Evolutionary conservation across 2,797 vertebrate species (phyloP).

Genomic region (Bovichtus diacanthus): DNA sequence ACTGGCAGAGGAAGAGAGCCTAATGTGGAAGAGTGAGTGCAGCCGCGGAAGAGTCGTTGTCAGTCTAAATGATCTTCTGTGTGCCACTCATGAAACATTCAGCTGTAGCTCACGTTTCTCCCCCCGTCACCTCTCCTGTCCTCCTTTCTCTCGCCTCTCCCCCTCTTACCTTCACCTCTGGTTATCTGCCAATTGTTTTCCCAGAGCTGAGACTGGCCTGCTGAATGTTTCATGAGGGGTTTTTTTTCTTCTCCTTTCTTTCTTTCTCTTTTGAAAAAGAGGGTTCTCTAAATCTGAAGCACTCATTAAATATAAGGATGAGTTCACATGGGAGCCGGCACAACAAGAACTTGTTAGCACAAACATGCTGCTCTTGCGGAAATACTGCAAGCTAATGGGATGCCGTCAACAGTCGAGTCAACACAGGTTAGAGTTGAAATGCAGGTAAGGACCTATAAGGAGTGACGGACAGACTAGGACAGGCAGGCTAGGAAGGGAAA

Average conservation of each 20-base stretch:
- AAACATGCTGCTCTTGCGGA: slow-evolving; percentile 52
- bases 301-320: slow-evolving; percentile 73
- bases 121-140: slow-evolving; percentile 61
- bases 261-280: slow-evolving; percentile 19
- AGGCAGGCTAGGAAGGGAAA: background rate
- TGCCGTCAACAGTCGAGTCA: slow-evolving; percentile 14
- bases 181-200: slow-evolving; percentile 77
- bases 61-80: slow-evolving; percentile 80
- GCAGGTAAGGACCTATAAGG: slow-evolving; percentile 8
- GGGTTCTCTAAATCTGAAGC: slow-evolving; percentile 52
- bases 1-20: slow-evolving; percentile 62
- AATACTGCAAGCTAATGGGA: slow-evolving; percentile 49
- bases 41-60: slow-evolving; percentile 67
- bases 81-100: slow-evolving; percentile 84
- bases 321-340: slow-evolving; percentile 56
- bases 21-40: slow-evolving; percentile 77
- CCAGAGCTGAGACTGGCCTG: slow-evolving; percentile 63
- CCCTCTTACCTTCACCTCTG: slow-evolving; percentile 65
- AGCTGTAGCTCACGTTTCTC: slow-evolving; percentile 70
- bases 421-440: slow-evolving; percentile 41
- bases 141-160: slow-evolving; percentile 53
- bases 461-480: slow-evolving; percentile 5
- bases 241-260: slow-evolving; percentile 18
- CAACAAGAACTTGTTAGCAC: slow-evolving; percentile 59
- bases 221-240: slow-evolving; percentile 80